Evolutionary conservation across 2,888 invertebrate species (phyloP).

Genomic region (Trichogramma evanescens): DNA sequence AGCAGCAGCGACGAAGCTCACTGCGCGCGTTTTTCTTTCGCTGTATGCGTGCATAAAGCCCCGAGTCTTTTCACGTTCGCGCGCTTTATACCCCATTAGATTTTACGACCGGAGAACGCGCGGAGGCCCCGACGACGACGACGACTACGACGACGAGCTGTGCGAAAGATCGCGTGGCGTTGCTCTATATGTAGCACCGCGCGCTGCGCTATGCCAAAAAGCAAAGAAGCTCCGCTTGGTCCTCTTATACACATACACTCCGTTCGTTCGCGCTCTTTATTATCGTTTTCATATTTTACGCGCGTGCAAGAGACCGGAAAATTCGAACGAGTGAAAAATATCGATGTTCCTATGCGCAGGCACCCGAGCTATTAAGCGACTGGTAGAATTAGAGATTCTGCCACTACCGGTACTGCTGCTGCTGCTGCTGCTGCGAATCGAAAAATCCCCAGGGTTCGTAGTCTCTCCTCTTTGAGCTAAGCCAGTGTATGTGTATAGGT

Average conservation of each 20-base stretch:
- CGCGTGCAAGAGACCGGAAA: background rate
- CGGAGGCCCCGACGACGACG: constrained; percentile 27
- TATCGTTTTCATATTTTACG: constrained; percentile 11
- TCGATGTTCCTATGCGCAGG: background rate
- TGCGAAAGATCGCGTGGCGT: too few species aligned
- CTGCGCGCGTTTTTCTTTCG: constrained; percentile 34
- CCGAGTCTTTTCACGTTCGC: constrained; percentile 35
- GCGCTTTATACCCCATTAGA: constrained; percentile 44
- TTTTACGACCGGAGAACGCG: constrained; percentile 44
- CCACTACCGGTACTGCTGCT: constrained; percentile 13
- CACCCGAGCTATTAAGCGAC: background rate
- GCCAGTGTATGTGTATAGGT: too few species aligned
- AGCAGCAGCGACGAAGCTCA: background rate
- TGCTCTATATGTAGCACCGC: too few species aligned
- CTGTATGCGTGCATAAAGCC: constrained; percentile 28
- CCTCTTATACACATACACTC: background rate
- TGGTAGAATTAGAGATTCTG: constrained; percentile 10
- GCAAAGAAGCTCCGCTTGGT: too few species aligned
- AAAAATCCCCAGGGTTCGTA: constrained; percentile 30
- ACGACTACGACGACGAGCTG: too few species aligned
- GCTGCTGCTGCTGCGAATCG: constrained; percentile 25
- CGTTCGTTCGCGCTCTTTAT: constrained; percentile 15
- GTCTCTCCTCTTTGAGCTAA: constrained; percentile 29
- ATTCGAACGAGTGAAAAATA: constrained; percentile 2
- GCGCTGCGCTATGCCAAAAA: too few species aligned